These are phyloP conservation scores for Temnothorax nylanderi DNA, from an alignment of 1,140 invertebrate genomes.

Conservation along the genomic window DNA sequence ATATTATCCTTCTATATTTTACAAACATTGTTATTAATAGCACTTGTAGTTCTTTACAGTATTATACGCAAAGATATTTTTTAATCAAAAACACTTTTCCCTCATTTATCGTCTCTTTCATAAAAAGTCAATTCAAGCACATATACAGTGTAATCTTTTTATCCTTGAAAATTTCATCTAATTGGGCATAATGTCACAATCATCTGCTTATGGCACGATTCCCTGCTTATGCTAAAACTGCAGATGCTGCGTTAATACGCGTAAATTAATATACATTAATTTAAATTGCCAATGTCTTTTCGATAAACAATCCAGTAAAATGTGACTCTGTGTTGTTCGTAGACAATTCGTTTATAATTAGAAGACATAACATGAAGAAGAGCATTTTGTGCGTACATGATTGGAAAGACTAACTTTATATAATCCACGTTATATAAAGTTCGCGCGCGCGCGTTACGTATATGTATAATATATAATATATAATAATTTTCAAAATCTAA, in stretches of 20 bases:
- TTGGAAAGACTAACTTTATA: constrained; percentile 7
- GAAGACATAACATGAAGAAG: constrained; percentile 17
- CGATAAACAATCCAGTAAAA: background rate
- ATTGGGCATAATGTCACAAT: background rate
- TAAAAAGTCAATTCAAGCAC: constrained; percentile 15
- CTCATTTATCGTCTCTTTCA: background rate
- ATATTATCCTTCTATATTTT: background rate
- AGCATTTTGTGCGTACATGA: constrained; percentile 45
- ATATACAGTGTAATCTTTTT: background rate
- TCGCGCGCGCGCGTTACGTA: background rate
- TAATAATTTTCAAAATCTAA: constrained; percentile 25
- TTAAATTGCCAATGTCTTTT: constrained; percentile 7
- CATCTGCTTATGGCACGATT: constrained; percentile 34
- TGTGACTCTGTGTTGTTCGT: background rate
- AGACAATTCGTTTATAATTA: background rate
- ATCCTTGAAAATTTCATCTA: constrained; percentile 1
- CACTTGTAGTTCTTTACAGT: background rate
- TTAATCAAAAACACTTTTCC: background rate
- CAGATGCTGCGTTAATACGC: background rate
- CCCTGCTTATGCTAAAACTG: background rate
- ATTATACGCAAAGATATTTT: background rate
- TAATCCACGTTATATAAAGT: constrained; percentile 12
- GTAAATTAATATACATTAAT: background rate
- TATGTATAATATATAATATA: background rate
- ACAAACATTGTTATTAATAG: background rate